Conservation (phyloP, 2,888 invertebrate species). For the Eupithecia subfuscata region DNA sequence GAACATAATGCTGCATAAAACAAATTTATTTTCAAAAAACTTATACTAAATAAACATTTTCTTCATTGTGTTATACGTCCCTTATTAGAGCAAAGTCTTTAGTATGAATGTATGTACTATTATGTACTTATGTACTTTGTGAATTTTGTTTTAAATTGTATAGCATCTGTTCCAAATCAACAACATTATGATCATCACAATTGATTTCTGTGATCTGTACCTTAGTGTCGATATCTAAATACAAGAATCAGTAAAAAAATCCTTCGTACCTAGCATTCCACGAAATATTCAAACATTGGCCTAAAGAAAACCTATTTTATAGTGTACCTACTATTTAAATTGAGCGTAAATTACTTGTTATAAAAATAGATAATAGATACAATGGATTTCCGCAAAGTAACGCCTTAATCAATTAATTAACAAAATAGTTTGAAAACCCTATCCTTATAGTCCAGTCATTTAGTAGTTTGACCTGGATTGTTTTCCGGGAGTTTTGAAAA, state of each 20-base stretch:
- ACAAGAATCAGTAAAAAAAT: too few species aligned
- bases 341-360: neutral
- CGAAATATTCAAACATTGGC: neutral
- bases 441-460: neutral
- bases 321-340: neutral
- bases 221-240: neutral
- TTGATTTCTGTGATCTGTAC: neutral
- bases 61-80: neutral
- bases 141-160: too few species aligned
- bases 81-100: neutral
- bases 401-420: too few species aligned
- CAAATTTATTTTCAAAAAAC: neutral
- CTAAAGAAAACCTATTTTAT: neutral
- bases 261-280: neutral
- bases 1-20: neutral
- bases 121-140: too few species aligned
- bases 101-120: too few species aligned
- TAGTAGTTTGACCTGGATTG: too few species aligned
- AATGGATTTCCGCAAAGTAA: too few species aligned
- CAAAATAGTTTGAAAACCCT: constrained; percentile 20
- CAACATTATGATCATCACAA: too few species aligned
- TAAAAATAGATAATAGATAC: too few species aligned
- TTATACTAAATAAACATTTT: neutral
- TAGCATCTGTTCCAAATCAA: neutral
- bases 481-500: too few species aligned